phyloP scores from a whole-genome alignment of 2,113 vertebrate species.

The Tragelaphus buxtoni region DNA sequence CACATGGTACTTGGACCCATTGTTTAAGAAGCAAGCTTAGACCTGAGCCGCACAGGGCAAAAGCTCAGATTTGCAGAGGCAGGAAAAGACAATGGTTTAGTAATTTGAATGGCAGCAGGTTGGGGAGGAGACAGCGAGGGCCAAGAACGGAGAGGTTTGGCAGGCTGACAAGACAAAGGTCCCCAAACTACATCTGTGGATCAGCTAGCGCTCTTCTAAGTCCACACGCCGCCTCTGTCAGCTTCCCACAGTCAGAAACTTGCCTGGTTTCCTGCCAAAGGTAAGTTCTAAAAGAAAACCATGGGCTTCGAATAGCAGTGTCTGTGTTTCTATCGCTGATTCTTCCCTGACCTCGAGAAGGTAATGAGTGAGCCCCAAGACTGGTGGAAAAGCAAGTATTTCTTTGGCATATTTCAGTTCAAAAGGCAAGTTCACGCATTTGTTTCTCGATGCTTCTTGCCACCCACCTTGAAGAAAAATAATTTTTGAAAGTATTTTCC shows the following conservation, averaged over 20 bases:
- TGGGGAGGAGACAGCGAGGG: not conserved
- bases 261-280: not conserved
- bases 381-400: not conserved
- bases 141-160: not conserved
- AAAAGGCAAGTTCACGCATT: not conserved
- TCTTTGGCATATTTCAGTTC: not conserved
- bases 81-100: not conserved
- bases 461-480: not conserved
- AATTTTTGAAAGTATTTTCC: not conserved
- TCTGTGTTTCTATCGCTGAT: not conserved
- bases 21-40: conserved; percentile 32
- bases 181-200: not conserved
- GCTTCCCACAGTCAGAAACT: conserved; percentile 36
- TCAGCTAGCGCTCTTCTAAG: conserved; percentile 55
- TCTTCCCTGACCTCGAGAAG: not conserved
- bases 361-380: not conserved
- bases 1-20: not conserved
- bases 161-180: not conserved
- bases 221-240: conserved; percentile 82
- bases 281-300: not conserved
- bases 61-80: not conserved
- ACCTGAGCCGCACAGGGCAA: not conserved
- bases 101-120: not conserved
- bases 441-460: not conserved
- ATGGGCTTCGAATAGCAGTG: not conserved